Evolutionary conservation across 2,888 invertebrate species (phyloP), one percentile per base, ranked within the genome.

Genomic region (Leptodirus hochenwartii): DNA sequence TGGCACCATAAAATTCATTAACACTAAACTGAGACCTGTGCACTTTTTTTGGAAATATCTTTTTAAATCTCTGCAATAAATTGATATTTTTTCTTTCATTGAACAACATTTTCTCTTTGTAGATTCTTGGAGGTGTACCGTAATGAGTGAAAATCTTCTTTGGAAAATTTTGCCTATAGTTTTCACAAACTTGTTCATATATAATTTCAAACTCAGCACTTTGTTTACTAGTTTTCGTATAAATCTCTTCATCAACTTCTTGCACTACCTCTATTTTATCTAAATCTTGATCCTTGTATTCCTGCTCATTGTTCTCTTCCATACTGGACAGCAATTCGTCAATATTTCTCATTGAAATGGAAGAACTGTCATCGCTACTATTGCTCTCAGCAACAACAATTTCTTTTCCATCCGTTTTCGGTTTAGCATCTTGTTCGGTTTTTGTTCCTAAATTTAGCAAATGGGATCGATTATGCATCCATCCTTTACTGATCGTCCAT

Each of bases 401-500:
- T 11, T 33, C 33, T 12, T 37, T 30, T 16, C 37, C 37, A n/a
- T 20, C 20, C 8, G 20, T 20, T n/a, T 8, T 8, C n/a, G 20
- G 9, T 8, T 8, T 8, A 20, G 20, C 6, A 8, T 8, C 20
- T n/a, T 8, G 9, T 8, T 20, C 20, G 20, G 8, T n/a, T 8
- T 29, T 30, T 25, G 31, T 31, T 4, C 42, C 47, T 15, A 53
- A 37, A 22, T 43, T 43, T 11, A 54, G 37, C 35, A 54, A 39
- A 40, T 53, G 53, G 6, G 49, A 48, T 28, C 50, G 42, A 36
- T 55, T 55, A 33, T 54, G 54, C 34, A 54, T 50, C 56, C 56
- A 56, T 2, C 55, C 56, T 35, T 56, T 56, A 32, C 54, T 54
- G n/a, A 56, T 54, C 1, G 56, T 56, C 56, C 56, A 56, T 37